Base-by-base conservation (phyloP, 2,797 vertebrate genomes). In the Parotocinclus haroldoi region DNA sequence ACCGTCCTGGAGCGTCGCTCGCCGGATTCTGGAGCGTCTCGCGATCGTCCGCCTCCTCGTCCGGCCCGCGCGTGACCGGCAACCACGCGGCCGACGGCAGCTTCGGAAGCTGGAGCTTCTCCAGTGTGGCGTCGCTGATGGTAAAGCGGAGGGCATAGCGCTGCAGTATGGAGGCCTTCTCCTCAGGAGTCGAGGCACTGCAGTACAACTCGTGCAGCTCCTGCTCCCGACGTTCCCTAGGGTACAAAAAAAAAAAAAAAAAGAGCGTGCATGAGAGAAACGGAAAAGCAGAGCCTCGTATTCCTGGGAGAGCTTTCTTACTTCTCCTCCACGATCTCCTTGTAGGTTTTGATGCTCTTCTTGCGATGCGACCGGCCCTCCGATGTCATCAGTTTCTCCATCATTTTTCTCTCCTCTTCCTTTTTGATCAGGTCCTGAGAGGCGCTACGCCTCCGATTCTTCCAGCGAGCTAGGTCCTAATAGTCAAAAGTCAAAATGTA, bases 281-380 rank as follows among this genome's bases (percentile, higher is more conserved):
- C 42, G 3, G 9, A 44, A 10, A 44, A 44, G n/a, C n/a, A n/a
- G n/a, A n/a, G n/a, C n/a, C n/a, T n/a, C 42, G 27, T 27, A 27
- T 2, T 5, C 27, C 5, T 27, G 27, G 5, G 5, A 27, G 27
- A 27, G 2, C 27, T 27, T 27, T 4, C 96, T 0, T 86, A 99
- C 97, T 99, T 99, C 71, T 99, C 97, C 75, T 99, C 95, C 46
- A 99, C 90, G 0, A 99, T 99, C 85, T 99, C 96, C 84, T 91
- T 92, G 85, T 99, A 99, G 55, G 97, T 99, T 87, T 99, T 99
- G 81, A 98, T 96, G 87, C 94, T 98, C 89, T 95, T 98, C 77
- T 93, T 92, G 72, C 93, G 91, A 73, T 92, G 88, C 10, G 75
- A 78, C 16, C 83, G 77, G 0, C 87, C 87, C 46, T 92, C 89